Evolutionary conservation across 2,113 vertebrate genomes (phyloP), one percentile per base, ranked within the genome.

Genomic region (Canis aureus): DNA sequence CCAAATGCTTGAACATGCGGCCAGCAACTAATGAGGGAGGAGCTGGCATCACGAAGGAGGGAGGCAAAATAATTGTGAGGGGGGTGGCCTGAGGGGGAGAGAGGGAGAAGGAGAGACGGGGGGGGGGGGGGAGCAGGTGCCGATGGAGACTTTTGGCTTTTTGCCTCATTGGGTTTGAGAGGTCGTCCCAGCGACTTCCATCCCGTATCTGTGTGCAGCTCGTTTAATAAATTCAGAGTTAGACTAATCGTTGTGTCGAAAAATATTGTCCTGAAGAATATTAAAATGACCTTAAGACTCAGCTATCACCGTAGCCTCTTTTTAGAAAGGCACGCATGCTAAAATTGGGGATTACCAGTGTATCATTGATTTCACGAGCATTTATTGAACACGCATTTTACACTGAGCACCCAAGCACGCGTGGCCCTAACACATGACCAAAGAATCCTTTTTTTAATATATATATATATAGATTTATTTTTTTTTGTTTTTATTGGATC

Each of bases 171-270:
- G 38, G 29, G 22, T 89, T 78, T 93, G 27, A 83, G 27, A 94
- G 22, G 9, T 91, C 83, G 91, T 82, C 67, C 20, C 16, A 90
- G 38, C 19, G 57, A 67, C 12, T 95, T 94, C 86, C 6, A 92
- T 27, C 80, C 67, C 5, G 20, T 83, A 89, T 17, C 12, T 80
- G 74, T 66, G 38, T 82, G 10, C 81, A 93, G 32, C 4, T 91
- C 23, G 71, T 88, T 88, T 64, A 89, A 92, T 94, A 49, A 60
- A 67, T 51, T 97, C 43, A 85, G 32, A 82, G 12, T 92, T 59
- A 86, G 29, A 66, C 8, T 57, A 49, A 95, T 88, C 94, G 43
- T 81, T 59, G 20, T 59, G 0, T 94, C 92, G 38, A 71, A 90
- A 94, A 93, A 43, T 64, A 71, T 67, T 87, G 32, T 53, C 35